Base-by-base conservation (phyloP, 2,113 vertebrate genomes). In the Tonatia bakeri region DNA sequence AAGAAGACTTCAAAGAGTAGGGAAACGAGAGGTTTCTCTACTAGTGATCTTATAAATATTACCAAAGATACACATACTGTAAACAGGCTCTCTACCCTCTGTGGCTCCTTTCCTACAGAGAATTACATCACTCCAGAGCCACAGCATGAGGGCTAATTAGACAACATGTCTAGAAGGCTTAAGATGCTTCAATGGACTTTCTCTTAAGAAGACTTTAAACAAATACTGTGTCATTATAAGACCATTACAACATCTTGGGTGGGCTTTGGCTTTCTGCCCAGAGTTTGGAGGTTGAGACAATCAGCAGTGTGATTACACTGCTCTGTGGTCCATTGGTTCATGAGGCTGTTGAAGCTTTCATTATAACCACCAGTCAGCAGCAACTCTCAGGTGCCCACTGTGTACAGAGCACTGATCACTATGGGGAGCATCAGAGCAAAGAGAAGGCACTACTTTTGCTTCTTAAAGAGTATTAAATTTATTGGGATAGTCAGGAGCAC, bases 221-320 rank as follows among this genome's bases (percentile, higher is more conserved):
- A 95, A 94, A 95, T 94, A 96, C 75, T 90, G 50, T 95, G 90
- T 97, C 70, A 56, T 97, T 97, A 96, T 95, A 97, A 96, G 95
- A 72, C 90, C 93, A 96, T 96, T 95, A 91, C 56, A 38, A 50
- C 95, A 56, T 97, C 93, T 97, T 93, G 95, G 96, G 96, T 90
- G 95, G 97, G 93, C 83, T 94, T 92, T 96, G 94, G 97, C 93
- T 95, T 94, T 94, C 84, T 95, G 79, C 97, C 97, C 65, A 20
- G 95, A 96, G 64, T 86, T 79, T 96, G 79, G 93, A 92, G 59
- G 86, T 80, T 94, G 87, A 95, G 89, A 76, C 70, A 90, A 92
- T 87, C 75, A 94, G 83, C 80, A 89, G 54, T 19, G 52, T 70
- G 94, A 96, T 93, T 90, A 91, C 19, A 94, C 54, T 45, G 24